A percentile compares a stretch with the other conserved stretches of the same genome.
Evolutionary conservation across 2,888 invertebrate genomes (phyloP).

Genomic region (Sinelater perroti): DNA sequence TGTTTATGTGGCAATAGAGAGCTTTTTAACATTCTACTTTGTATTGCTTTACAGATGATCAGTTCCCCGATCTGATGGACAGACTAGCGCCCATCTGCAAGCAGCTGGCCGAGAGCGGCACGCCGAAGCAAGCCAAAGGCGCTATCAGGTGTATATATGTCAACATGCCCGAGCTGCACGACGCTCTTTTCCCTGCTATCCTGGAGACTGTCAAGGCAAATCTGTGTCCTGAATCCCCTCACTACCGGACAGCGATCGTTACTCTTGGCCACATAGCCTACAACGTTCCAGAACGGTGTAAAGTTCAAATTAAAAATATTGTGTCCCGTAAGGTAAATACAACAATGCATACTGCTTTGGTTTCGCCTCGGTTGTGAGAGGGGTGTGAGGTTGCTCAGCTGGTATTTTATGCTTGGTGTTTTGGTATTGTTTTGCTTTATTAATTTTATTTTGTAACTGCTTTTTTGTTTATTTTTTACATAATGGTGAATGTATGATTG

Average conservation of each 20-base stretch:
- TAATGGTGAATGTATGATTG: no score
- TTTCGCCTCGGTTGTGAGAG: no score
- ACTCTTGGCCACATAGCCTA: conserved; percentile 94
- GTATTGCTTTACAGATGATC: conserved; percentile 66
- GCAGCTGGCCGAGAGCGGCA: conserved; percentile 87
- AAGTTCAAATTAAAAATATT: conserved; percentile 90
- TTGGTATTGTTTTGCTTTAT: no score
- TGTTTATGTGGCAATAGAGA: no score
- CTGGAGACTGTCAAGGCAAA: conserved; percentile 81
- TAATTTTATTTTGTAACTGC: no score
- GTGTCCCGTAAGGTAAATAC: conserved; percentile 91
- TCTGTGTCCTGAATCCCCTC: conserved; percentile 75
- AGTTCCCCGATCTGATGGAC: conserved; percentile 79
- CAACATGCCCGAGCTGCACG: conserved; percentile 77
- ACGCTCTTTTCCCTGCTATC: conserved; percentile 82
- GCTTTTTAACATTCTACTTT: no score
- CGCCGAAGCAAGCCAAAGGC: conserved; percentile 95
- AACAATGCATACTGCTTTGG: no score
- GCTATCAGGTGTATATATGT: conserved; percentile 92
- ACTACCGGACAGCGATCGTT: conserved; percentile 94
- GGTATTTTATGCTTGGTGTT: no score
- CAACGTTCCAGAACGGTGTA: conserved; percentile 89
- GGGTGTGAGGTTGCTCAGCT: no score
- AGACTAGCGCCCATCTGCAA: conserved; percentile 86
- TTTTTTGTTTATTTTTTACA: no score